Evolutionary conservation across 2,888 invertebrate species (phyloP), one percentile per base, ranked within the genome.

Genomic region (Melanophora roralis): DNA sequence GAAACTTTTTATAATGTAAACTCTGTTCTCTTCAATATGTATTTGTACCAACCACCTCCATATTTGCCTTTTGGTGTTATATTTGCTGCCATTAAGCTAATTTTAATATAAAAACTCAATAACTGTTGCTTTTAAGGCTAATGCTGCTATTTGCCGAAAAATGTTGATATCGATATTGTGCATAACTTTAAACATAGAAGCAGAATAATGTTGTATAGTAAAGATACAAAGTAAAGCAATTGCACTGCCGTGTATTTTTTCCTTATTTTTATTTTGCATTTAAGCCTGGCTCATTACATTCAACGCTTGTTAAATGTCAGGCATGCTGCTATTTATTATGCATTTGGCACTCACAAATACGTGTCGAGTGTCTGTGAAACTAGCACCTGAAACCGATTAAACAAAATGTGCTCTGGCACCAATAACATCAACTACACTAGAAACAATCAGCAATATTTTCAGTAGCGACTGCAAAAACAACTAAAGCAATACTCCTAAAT

Each of bases 241-340:
- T 51, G 23, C 34, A 43, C 49, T 77, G 59, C 36, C 34, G 59
- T 77, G 12, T 49, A 23, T 21, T 11, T 43, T 38, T 47, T 51
- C 21, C 8, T 45, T 34, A 12, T 43, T 72, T 55, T 49, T 40
- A 51, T 75, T 53, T 62, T 68, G 60, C 32, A 55, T 53, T 69
- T 62, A n/a, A 53, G 68, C 40, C 69, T 79, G 74, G 74, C 78
- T 79, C 78, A 79, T 79, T 79, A 79, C 71, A 75, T 74, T 78
- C 74, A 75, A 78, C 74, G 76, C 78, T 81, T 82, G 83, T 82
- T 82, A 83, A 83, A 83, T 83, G 83, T 83, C 83, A 83, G 81
- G 74, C 77, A 82, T 78, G 78, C 82, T 82, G 81, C 81, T 82
- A 81, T 83, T 83, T 82, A 82, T 83, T 82, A 82, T 82, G 81